phyloP scores from a whole-genome alignment of 2,888 invertebrate species.

The Pristionchus mayeri region DNA sequence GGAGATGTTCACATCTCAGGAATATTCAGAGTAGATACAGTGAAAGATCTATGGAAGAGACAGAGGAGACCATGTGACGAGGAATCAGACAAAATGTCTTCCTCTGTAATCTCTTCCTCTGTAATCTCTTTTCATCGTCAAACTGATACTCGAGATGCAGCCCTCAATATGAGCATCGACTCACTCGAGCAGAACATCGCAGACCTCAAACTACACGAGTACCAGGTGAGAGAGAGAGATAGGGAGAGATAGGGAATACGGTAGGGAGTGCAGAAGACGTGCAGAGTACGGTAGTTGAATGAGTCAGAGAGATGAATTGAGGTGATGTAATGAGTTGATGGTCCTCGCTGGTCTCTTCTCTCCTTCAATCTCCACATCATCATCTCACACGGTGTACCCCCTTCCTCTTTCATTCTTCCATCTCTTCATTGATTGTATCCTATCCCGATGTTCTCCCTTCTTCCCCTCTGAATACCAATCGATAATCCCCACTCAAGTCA shows the following conservation, averaged over 20 bases:
- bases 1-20: not conserved
- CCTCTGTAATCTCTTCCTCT: conserved; percentile 4
- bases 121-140: conserved; percentile 70
- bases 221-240: conserved; percentile 51
- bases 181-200: conserved; percentile 66
- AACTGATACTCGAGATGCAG: conserved; percentile 67
- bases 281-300: not conserved
- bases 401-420: not conserved
- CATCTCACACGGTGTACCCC: conserved; percentile 7
- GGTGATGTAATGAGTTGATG: not conserved
- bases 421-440: not conserved
- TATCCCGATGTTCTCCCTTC: conserved; percentile 5
- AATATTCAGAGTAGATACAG: conserved; percentile 22
- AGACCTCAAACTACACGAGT: conserved; percentile 66
- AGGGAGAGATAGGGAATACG: not conserved
- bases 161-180: conserved; percentile 64
- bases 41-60: too few species aligned
- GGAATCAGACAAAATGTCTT: too few species aligned
- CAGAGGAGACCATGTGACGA: too few species aligned
- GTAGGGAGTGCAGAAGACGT: not conserved
- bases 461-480: conserved; percentile 1
- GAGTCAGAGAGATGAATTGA: not conserved
- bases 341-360: too few species aligned
- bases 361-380: conserved; percentile 14
- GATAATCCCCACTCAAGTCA: conserved; percentile 8